Evolutionary conservation across 2,797 vertebrate genomes (phyloP), one percentile per base, ranked within the genome.

Genomic region (Catharus ustulatus): DNA sequence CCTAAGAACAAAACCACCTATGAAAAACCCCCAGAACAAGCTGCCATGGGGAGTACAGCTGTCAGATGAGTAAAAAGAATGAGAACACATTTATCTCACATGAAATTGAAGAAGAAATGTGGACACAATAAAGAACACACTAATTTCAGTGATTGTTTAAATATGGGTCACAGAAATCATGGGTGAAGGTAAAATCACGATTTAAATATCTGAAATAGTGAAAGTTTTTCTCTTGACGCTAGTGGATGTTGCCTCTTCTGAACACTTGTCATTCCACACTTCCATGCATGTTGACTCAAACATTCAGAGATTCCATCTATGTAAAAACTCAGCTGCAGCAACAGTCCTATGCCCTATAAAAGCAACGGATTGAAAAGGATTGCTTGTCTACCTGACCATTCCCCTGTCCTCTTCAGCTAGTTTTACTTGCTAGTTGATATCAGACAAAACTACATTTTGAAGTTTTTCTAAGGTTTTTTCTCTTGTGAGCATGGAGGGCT

Each of bases 211-310:
- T 63, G 40, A 71, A 59, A 4, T 20, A 77, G 16, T 32, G 16
- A 6, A 73, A 49, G 4, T 26, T 82, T 89, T 86, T 64, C 18
- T 67, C 30, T 29, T 54, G 5, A 32, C 9, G 3, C 51, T 27
- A 18, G 19, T 22, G 11, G 18, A 19, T 40, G 5, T 9, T 95
- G 18, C 26, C 16, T 73, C 13, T 52, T 93, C 17, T 34, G 57
- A 71, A 15, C 19, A 24, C n/a, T 63, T 59, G 26, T 29, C 51
- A 59, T 57, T 78, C 30, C n/a, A 36, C 0, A 0, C 21, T 58
- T 51, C 30, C 15, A 9, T 51, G 4, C 8, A 19, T 2, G 1
- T 36, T 36, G 29, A 36, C n/a, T 89, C 38, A 58, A 87, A 49
- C 4, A 24, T 38, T 86, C 32, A 45, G 30, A 45, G 11, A 22